Base-by-base conservation (phyloP, 2,113 vertebrate species). In the Thomomys bottae region DNA sequence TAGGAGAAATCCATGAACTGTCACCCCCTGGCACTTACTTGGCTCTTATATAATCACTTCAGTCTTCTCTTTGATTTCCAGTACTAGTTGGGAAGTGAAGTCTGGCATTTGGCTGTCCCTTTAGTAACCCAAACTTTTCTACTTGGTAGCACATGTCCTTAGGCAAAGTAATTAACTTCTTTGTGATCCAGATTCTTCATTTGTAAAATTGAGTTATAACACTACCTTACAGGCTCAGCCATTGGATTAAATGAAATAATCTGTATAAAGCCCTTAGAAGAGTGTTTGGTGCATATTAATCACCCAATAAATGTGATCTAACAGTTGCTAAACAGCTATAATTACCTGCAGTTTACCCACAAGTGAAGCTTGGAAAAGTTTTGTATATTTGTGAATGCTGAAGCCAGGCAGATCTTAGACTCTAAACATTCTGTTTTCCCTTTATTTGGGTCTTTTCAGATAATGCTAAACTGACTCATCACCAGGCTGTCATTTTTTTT, bases 151-250 rank as follows among this genome's bases (percentile, higher is more conserved):
- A 1, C 34, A 6, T 85, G 26, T 79, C 26, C 2, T n/a, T 64
- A 26, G 23, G 38, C 42, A 75, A 45, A 61, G 23, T 83, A 72
- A 2, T 87, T 79, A 87, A 34, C 14, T 9, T 64, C 42, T 79
- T 14, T 72, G 30, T 67, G 61, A 79, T 61, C 92, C 38, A 70
- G 6, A 49, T n/a, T 81, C 20, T 24, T 84, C 28, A 42, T 21
- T 10, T 87, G 28, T 42, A 73, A 76, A 89, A 68, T 32, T 7
- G 24, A 67, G 49, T 87, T 64, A 77, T 59, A 80, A 92, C 87
- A 89, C 36, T 84, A 67, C 7, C 3, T 76, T 36, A 42, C 34
- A 77, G 38, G 0, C 26, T 45, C 72, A n/a, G 54, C 59, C 8
- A 36, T 64, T 61, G 5, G 7, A 73, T 15, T 87, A 81, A 90